phyloP scores from a whole-genome alignment of 2,113 vertebrate genomes.

The Mohoua ochrocephala region DNA sequence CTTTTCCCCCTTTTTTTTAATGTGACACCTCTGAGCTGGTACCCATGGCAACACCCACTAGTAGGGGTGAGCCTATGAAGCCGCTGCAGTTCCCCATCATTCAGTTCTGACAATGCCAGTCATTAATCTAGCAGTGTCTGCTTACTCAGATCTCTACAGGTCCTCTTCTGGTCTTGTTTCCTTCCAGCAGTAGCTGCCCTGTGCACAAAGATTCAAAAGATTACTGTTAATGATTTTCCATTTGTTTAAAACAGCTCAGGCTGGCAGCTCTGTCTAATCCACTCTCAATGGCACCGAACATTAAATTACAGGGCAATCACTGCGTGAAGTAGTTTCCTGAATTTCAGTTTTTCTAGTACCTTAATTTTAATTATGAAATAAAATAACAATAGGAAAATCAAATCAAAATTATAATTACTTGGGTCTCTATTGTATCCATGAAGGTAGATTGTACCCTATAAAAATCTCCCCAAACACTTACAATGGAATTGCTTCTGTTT shows the following conservation, averaged over 20 bases:
- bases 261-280: constrained; percentile 67
- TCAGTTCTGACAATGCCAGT: constrained; percentile 60
- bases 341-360: not conserved
- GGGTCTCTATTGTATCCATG: not conserved
- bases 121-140: constrained; percentile 62
- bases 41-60: constrained; percentile 75
- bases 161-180: constrained; percentile 51
- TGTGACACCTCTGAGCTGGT: constrained; percentile 71
- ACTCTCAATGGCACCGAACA: constrained; percentile 41
- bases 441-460: not conserved
- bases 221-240: constrained; percentile 70
- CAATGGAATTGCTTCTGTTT: not conserved
- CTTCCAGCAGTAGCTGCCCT: constrained; percentile 52
- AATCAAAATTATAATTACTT: not conserved
- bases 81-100: not conserved
- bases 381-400: not conserved
- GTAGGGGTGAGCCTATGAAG: constrained; percentile 36
- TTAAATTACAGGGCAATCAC: constrained; percentile 53
- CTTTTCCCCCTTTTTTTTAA: not conserved
- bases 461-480: not conserved
- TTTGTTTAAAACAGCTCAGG: constrained; percentile 64
- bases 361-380: not conserved
- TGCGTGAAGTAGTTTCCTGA: not conserved
- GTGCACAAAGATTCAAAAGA: constrained; percentile 57
- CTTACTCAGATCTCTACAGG: constrained; percentile 49